Evolutionary conservation across 2,113 vertebrate genomes (phyloP), one percentile per base, ranked within the genome.

Genomic region (Rynchops niger): DNA sequence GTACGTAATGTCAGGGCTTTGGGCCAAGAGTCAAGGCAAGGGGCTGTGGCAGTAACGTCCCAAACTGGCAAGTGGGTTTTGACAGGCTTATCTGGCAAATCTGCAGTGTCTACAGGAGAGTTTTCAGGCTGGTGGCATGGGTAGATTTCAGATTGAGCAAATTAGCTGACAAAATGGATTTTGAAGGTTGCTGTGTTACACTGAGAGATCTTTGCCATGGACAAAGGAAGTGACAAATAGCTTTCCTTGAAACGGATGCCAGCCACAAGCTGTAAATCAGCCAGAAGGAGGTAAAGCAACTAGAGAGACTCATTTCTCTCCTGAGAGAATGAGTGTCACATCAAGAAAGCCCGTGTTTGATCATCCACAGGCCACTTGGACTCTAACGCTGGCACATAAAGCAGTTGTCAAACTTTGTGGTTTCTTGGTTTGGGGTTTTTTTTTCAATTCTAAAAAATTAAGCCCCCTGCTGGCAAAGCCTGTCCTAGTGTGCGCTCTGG

Each of bases 201-300:
- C 79, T 62, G 15, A 80, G 66, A 47, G 18, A 38, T 66, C 45
- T 93, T 86, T 88, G 79, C 63, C n/a, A 11, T 11, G 26, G 45
- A 92, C 76, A 90, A 81, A 93, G 79, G 76, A 93, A 84, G 63
- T 53, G 43, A 95, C 86, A 88, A 90, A 83, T 34, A 86, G 82
- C 72, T 94, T 83, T 80, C 36, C 45, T 88, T 81, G 82, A 90
- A 93, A 83, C 0, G 1, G 29, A 38, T 92, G 86, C 76, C 72
- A 93, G 52, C 76, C 79, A 90, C 79, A 86, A 86, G 50, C 76
- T 90, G 59, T 88, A 95, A 93, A 92, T 95, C 88, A 92, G 73
- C 47, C 91, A 95, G 69, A 74, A 56, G 71, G 90, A 88, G 22
- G 29, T 77, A 62, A 42, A 90, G 69, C 69, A 93, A 25, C 67